phyloP scores from a whole-genome alignment of 2,888 invertebrate genomes.

The Cistogaster globosa region DNA sequence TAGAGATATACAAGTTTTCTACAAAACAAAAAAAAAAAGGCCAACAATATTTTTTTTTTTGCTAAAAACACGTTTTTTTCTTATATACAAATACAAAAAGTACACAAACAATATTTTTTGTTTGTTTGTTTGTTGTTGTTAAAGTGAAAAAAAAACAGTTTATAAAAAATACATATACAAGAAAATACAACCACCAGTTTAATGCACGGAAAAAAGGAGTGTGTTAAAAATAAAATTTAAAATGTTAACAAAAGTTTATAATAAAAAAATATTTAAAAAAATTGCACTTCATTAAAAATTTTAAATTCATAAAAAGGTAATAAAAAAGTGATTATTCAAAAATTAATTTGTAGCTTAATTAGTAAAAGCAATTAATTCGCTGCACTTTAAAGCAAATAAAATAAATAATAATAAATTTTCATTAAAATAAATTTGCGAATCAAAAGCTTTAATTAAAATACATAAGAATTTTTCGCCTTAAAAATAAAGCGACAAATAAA shows the following conservation, averaged over 20 bases:
- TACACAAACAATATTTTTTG: constrained; percentile 65
- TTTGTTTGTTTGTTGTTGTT: constrained; percentile 58
- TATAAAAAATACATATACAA: constrained; percentile 38
- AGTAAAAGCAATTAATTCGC: constrained; percentile 32
- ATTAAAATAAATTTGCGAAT: constrained; percentile 32
- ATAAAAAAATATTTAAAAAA: constrained; percentile 36
- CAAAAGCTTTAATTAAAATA: constrained; percentile 23
- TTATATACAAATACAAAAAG: constrained; percentile 66
- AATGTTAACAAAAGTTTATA: constrained; percentile 36
- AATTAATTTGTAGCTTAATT: constrained; percentile 64
- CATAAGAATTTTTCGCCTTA: constrained; percentile 14
- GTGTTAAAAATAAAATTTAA: constrained; percentile 51
- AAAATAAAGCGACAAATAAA: constrained; percentile 19
- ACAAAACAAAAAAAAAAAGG: constrained; percentile 37
- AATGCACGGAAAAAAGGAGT: constrained; percentile 52
- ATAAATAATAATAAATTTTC: constrained; percentile 12
- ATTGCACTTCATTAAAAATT: constrained; percentile 66
- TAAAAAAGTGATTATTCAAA: constrained; percentile 49
- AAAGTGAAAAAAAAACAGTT: constrained; percentile 64
- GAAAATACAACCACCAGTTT: constrained; percentile 58
- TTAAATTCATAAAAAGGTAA: constrained; percentile 60
- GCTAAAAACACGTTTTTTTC: constrained; percentile 67
- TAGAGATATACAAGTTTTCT: constrained; percentile 67
- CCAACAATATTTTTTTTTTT: constrained; percentile 55
- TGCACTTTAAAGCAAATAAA: constrained; percentile 3